Percentiles rank a stretch among this genome's conserved stretches.
Conservation (phyloP, 35 echinoderm and acorn worm species). For the Heliocidaris tuberculata region DNA sequence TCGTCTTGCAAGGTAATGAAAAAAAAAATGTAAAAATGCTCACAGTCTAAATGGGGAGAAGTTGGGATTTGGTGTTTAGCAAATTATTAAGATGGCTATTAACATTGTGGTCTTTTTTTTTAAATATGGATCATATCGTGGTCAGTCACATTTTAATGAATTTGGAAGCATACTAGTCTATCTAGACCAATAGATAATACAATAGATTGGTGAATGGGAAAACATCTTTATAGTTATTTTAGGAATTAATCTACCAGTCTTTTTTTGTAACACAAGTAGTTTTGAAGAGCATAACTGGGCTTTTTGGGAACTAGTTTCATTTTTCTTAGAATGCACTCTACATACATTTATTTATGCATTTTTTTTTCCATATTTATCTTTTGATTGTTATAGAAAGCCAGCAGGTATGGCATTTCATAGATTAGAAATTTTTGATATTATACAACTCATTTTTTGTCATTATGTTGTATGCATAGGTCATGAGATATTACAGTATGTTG, state of each 20-base stretch:
- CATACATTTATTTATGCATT: background rate
- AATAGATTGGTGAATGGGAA: background rate
- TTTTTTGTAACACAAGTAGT: too few species aligned
- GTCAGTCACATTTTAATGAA: background rate
- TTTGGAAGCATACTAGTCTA: background rate
- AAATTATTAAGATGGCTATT: background rate
- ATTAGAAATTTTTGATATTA: constrained; percentile 1
- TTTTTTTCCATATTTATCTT: background rate
- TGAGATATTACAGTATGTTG: background rate
- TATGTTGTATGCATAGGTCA: too few species aligned
- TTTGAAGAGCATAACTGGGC: too few species aligned
- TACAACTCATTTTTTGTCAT: background rate
- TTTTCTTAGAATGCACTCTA: background rate
- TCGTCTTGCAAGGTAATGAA: background rate
- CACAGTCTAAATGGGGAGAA: background rate
- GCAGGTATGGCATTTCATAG: constrained; percentile 14
- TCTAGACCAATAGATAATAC: background rate
- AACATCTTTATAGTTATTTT: too few species aligned
- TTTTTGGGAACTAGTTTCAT: too few species aligned
- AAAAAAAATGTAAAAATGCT: background rate
- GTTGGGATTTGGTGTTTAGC: too few species aligned
- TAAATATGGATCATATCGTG: background rate
- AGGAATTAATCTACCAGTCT: too few species aligned
- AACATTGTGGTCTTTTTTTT: background rate
- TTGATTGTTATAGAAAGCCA: background rate